Percentiles rank a stretch among this genome's conserved stretches.
Conservation (phyloP, 2,113 vertebrate genomes). For the Puffinus mauretanicus region DNA sequence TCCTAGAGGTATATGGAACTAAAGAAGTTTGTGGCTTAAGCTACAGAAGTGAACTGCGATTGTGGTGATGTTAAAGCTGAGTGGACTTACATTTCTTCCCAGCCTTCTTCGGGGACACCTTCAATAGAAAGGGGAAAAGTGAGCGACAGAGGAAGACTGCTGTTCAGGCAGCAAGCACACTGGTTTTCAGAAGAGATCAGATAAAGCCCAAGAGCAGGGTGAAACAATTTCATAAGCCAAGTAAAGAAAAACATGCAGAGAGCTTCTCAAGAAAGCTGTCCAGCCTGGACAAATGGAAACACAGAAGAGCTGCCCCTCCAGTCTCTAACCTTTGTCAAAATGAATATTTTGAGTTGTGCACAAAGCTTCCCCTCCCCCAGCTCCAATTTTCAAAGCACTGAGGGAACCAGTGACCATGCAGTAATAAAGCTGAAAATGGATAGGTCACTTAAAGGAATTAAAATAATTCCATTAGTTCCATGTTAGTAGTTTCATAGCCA, state of each 20-base stretch:
- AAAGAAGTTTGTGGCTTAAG: neutral
- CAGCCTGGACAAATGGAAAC: neutral
- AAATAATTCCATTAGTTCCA: constrained; percentile 22
- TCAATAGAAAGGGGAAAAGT: neutral
- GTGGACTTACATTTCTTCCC: neutral
- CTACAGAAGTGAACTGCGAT: neutral
- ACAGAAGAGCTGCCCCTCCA: neutral
- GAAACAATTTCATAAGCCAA: neutral
- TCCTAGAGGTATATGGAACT: neutral
- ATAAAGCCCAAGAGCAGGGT: neutral
- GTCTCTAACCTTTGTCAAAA: neutral
- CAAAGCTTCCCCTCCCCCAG: neutral
- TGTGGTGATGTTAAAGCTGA: neutral
- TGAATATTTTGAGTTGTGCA: neutral
- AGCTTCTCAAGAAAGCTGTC: neutral
- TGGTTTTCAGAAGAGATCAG: neutral
- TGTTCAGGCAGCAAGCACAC: neutral
- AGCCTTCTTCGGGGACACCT: neutral
- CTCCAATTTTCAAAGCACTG: neutral
- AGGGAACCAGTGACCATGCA: neutral
- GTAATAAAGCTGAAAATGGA: constrained; percentile 35
- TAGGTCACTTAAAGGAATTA: constrained; percentile 32
- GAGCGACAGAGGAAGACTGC: neutral
- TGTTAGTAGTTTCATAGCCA: constrained; percentile 23
- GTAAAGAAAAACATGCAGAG: neutral